Percentiles rank a stretch among this genome's conserved stretches.
Evolutionary conservation across 2,888 invertebrate species (phyloP).

Genomic region (Tenthredo notha): DNA sequence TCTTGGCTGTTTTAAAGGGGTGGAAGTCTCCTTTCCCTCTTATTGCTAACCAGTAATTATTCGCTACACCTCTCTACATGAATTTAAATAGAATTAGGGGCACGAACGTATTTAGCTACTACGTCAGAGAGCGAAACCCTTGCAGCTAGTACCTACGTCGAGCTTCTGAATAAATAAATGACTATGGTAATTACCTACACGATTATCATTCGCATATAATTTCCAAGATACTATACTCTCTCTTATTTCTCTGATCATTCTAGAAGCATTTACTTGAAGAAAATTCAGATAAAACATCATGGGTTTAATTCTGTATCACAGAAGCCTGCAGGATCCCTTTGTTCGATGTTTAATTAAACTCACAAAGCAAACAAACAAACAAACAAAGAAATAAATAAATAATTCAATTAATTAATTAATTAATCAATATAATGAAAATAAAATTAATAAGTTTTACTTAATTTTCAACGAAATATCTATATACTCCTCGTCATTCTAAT

Average conservation of each 20-base stretch:
- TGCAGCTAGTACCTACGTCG: neutral
- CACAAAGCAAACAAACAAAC: neutral
- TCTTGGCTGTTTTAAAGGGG: neutral
- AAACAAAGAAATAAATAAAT: neutral
- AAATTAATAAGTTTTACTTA: neutral
- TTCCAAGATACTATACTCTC: neutral
- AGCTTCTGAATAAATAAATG: slow-evolving; percentile 43
- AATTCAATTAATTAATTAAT: neutral
- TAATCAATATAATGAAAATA: neutral
- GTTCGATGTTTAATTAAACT: neutral
- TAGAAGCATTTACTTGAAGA: neutral
- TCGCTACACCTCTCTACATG: slow-evolving; percentile 44
- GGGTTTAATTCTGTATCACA: neutral
- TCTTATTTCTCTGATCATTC: neutral
- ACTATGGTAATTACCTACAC: slow-evolving; percentile 29
- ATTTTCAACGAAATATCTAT: neutral
- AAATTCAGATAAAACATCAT: neutral
- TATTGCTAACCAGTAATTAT: slow-evolving; percentile 33
- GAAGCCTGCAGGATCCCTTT: neutral
- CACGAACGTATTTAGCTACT: slow-evolving; percentile 22
- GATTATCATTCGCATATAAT: slow-evolving; percentile 36
- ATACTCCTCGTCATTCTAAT: neutral
- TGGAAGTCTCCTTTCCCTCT: neutral
- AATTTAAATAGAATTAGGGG: slow-evolving; percentile 41
- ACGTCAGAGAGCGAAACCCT: neutral